Base-by-base conservation (phyloP, 2,797 vertebrate genomes). In the Sebastes cheni region DNA sequence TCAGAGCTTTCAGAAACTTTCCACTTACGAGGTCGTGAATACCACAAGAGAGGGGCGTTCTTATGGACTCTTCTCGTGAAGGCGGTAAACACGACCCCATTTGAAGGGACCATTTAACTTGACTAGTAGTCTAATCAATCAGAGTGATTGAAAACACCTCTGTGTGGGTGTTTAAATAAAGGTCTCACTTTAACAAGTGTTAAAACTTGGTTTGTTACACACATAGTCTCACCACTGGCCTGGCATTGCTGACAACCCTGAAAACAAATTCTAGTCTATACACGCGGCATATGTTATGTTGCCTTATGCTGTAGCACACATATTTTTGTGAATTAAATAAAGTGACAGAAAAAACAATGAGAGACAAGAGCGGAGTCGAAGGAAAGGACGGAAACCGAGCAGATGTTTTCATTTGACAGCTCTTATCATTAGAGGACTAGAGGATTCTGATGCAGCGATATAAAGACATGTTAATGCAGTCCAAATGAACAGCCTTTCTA, bases 401-500 rank as follows among this genome's bases (percentile, higher is more conserved):
- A 83, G 77, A 78, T 83, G 80, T 88, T 89, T 86, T 84, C 32
- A 67, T 86, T 81, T 54, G 74, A 90, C 89, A 82, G 76, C 42
- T 80, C 34, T 75, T 72, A 79, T 78, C 81, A 82, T 83, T 74
- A 67, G 70, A 25, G 22, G 36, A 46, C 8, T 46, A 46, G 42
- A 16, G 70, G 56, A 50, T 81, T 84, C 20, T 60, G 66, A 79
- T 76, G 61, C 20, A 10, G 23, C 3, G 62, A 77, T 77, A 84
- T 72, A 76, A 87, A 85, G 73, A 83, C 68, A 68, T 78, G 88
- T 89, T 88, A 88, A 89, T 92, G 64, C 61, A 55, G 66, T 64
- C 83, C 84, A 91, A 86, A 87, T 83, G 78, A 90, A 78, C 79
- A 81, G 75, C 42, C 27, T 84, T 86, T 88, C 84, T 60, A 77